phyloP scores from a whole-genome alignment of 2,888 invertebrate species.

The Platycnemis pennipes region DNA sequence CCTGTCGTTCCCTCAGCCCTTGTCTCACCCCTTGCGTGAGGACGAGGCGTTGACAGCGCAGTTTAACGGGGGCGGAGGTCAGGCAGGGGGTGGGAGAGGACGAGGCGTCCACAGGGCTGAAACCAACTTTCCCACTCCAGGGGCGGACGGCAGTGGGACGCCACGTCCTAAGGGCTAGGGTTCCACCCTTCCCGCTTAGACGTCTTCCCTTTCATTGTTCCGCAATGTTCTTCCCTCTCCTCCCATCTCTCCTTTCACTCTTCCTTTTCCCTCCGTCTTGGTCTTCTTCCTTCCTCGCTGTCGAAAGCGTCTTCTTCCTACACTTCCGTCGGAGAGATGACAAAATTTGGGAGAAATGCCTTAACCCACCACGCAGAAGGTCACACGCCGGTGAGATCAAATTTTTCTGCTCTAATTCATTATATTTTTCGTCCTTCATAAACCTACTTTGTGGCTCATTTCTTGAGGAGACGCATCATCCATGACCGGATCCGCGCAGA shows the following conservation, averaged over 20 bases:
- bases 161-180: neutral
- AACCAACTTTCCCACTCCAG: too few species aligned
- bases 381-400: too few species aligned
- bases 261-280: slow-evolving; percentile 77
- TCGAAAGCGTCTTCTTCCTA: neutral
- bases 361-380: too few species aligned
- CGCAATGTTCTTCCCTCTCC: slow-evolving; percentile 78
- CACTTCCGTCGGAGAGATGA: too few species aligned
- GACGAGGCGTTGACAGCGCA: neutral
- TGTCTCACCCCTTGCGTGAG: slow-evolving; percentile 85
- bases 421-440: too few species aligned
- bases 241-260: slow-evolving; percentile 78
- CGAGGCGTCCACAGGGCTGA: slow-evolving; percentile 82
- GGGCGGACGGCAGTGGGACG: neutral
- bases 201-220: slow-evolving; percentile 79
- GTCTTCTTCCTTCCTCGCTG: slow-evolving; percentile 73
- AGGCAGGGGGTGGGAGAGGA: neutral
- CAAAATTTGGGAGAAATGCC: too few species aligned
- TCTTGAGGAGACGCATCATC: too few species aligned
- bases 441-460: too few species aligned
- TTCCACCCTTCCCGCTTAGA: neutral
- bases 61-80: neutral
- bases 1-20: slow-evolving; percentile 83
- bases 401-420: too few species aligned
- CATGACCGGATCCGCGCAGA: too few species aligned